These are phyloP conservation scores for Periparus ater DNA, from an alignment of 2,797 vertebrate genomes.

Conservation along the genomic window DNA sequence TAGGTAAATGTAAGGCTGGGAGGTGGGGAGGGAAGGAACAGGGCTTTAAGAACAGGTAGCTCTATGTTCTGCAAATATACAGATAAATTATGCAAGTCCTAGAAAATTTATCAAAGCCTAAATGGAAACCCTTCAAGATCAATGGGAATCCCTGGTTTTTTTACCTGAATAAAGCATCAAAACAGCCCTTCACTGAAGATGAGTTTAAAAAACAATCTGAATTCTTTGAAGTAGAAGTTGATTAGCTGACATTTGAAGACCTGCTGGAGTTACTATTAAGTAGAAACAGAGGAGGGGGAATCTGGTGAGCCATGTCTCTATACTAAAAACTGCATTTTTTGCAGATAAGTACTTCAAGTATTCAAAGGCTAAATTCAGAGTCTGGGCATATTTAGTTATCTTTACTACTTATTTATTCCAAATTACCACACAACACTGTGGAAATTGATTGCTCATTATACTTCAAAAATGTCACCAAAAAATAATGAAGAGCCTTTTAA, in stretches of 20 bases:
- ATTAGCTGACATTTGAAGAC: slow-evolving; percentile 12
- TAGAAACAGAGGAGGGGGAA: not conserved
- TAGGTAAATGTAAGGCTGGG: not conserved
- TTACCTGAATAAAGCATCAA: not conserved
- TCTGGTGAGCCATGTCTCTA: not conserved
- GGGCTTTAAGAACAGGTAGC: not conserved
- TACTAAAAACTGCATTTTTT: not conserved
- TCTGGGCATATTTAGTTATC: not conserved
- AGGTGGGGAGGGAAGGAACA: not conserved
- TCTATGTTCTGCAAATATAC: not conserved
- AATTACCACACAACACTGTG: not conserved
- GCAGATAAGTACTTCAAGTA: not conserved
- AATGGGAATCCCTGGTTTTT: not conserved
- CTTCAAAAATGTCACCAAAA: not conserved
- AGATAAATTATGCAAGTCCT: not conserved
- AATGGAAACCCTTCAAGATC: not conserved
- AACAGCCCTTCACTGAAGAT: not conserved
- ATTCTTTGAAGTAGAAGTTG: not conserved
- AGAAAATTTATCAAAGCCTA: not conserved
- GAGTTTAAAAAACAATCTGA: not conserved
- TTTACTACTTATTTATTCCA: not conserved
- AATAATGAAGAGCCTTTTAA: not conserved
- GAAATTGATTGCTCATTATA: slow-evolving; percentile 3
- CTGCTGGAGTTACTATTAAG: not conserved
- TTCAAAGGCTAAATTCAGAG: not conserved